Conservation (phyloP, 2,113 vertebrate species). For the Bufo bufo region DNA sequence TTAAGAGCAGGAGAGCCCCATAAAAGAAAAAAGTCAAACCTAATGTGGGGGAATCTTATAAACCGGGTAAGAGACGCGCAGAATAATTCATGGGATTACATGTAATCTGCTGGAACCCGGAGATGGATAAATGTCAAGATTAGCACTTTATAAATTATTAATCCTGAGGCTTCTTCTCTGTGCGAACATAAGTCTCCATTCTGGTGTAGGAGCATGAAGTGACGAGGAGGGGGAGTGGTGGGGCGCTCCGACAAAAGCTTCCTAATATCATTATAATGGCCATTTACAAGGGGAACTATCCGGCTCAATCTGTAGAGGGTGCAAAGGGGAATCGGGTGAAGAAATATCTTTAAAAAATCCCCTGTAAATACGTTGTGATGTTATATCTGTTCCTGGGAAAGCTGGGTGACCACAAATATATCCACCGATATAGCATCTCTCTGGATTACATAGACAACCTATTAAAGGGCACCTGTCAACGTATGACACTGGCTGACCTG, state of each 20-base stretch:
- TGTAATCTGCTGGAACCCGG: constrained; percentile 21
- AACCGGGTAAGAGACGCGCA: background rate
- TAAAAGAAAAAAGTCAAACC: background rate
- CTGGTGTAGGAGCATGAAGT: background rate
- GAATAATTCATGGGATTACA: background rate
- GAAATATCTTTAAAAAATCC: background rate
- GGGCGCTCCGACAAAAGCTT: background rate
- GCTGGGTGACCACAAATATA: too few species aligned
- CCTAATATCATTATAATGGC: background rate
- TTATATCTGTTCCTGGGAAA: too few species aligned
- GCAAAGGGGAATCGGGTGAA: background rate
- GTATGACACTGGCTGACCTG: too few species aligned
- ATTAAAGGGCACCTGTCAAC: too few species aligned
- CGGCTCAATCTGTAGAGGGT: too few species aligned
- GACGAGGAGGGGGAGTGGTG: too few species aligned
- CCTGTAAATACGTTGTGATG: too few species aligned
- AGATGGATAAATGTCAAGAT: constrained; percentile 42
- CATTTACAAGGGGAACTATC: too few species aligned
- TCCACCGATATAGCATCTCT: too few species aligned
- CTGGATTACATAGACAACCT: too few species aligned
- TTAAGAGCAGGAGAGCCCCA: background rate
- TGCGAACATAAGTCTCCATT: background rate
- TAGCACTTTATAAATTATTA: constrained; percentile 31
- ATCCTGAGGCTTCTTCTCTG: background rate
- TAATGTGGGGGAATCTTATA: background rate